Base-by-base conservation (phyloP, 2,888 invertebrate species). In the Amblyjoppa fuscipennis region DNA sequence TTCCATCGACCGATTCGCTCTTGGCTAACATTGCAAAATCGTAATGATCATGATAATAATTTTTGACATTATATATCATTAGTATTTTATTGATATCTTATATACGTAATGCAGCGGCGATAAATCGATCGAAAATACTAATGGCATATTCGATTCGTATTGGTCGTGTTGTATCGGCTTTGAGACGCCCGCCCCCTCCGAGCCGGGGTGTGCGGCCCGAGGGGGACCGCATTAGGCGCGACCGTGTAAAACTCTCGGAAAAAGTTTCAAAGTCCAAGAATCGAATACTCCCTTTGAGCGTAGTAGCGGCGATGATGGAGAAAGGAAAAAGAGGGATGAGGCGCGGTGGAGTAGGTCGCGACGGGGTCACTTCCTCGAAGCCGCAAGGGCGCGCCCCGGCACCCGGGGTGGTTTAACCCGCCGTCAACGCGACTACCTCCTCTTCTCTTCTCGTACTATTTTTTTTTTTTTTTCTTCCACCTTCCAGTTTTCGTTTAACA, bases 341-440 rank as follows among this genome's bases (percentile, higher is more conserved):
- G 49, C 31, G 49, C 4, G 49, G 31, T 13, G 7, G 80, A 79
- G 69, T 74, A 73, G 66, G 71, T 78, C 82, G 83, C 77, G 9
- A 61, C 41, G 34, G 53, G 75, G 85, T 81, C 56, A 75, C 70
- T 85, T 82, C 75, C 82, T 82, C 85, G 85, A 85, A 85, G 73
- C 75, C 76, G 71, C 79, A 82, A 85, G 85, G 85, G 71, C 82
- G 69, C 78, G 51, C 75, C 85, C 75, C 20, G 51, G 31, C 73
- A 25, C 9, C 64, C 69, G 38, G 53, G 64, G 66, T 61, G 71
- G 71, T 71, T 61, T 79, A 79, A 71, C 38, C 61, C 68, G 45
- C 49, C 71, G 70, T 74, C 68, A 34, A 51, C 53, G 25, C 71
- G 56, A 69, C 38, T 51, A 61, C n/a, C 49, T 76, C 56, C 25